phyloP scores from a whole-genome alignment of 2,888 invertebrate genomes.

The Stenurella melanura region DNA sequence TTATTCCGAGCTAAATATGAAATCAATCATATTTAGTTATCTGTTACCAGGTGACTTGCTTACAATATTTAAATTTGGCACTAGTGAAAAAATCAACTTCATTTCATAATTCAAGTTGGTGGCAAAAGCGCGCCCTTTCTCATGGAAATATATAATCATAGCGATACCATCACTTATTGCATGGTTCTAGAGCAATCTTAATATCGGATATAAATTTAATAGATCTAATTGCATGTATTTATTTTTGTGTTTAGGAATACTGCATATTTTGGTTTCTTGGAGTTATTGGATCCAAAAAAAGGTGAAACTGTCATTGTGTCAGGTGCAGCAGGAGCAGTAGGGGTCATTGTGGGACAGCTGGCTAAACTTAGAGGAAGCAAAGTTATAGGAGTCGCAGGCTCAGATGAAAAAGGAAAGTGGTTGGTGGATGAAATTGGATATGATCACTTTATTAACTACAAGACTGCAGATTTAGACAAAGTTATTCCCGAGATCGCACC shows the following conservation, averaged over 20 bases:
- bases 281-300: slow-evolving; percentile 81
- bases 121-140: no score
- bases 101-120: no score
- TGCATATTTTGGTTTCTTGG: slow-evolving; percentile 83
- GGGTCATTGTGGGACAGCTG: slow-evolving; percentile 85
- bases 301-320: slow-evolving; percentile 85
- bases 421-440: slow-evolving; percentile 78
- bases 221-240: neutral
- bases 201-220: no score
- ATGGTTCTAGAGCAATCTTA: no score
- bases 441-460: slow-evolving; percentile 83
- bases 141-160: no score
- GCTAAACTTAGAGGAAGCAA: slow-evolving; percentile 82
- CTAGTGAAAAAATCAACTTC: no score
- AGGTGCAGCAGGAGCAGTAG: slow-evolving; percentile 88
- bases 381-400: slow-evolving; percentile 83
- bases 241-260: slow-evolving; percentile 75
- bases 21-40: no score
- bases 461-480: slow-evolving; percentile 75
- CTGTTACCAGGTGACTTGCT: no score
- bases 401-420: slow-evolving; percentile 82
- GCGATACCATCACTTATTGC: no score
- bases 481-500: slow-evolving; percentile 79
- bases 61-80: no score
- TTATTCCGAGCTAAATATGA: no score